Base-by-base conservation (phyloP, 2,797 vertebrate species). In the Bufotes viridis region DNA sequence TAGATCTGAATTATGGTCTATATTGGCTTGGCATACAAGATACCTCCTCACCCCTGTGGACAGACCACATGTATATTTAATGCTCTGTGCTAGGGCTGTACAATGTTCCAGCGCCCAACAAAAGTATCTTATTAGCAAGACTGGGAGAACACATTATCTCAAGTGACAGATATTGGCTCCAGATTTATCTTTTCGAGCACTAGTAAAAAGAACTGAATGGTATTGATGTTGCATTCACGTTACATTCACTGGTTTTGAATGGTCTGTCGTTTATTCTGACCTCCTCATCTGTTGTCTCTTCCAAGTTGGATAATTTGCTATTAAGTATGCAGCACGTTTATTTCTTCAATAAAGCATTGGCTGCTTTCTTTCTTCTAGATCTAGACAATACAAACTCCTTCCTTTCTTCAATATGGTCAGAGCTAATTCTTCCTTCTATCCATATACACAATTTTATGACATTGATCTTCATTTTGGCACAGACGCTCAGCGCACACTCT, bases 81-180 rank as follows among this genome's bases (percentile, higher is more conserved):
- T 75, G n/a, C 72, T 13, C 72, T 75, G 26, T 18, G 69, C 13
- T 70, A 34, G 14, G 49, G 11, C 8, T 49, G 72, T 51, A 75
- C 11, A n/a, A 75, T 53, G 49, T 51, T 51, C 42, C 24, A 53
- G 20, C 22, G 5, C 74, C 42, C 42, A 42, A 55, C 74, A 78
- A 78, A 55, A 55, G 49, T 55, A 24, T 53, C 51, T 78, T 78
- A 53, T 78, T 78, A 78, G 74, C 74, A 24, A 7, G 51, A 78
- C 72, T 6, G 51, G 49, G 74, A 78, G 74, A 78, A 24, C 74
- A 15, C 74, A 78, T 78, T 78, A 78, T 78, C 74, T 78, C 72
- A 55, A 78, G 74, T 78, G 74, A 78, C 74, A 78, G 74, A 78
- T 78, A 55, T 78, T 53, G 74, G 74, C 74, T 78, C 74, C 74